A percentile compares a stretch with the other conserved stretches of the same genome.
phyloP scores from a whole-genome alignment of 2,888 invertebrate genomes.

The Ametastegia equiseti region DNA sequence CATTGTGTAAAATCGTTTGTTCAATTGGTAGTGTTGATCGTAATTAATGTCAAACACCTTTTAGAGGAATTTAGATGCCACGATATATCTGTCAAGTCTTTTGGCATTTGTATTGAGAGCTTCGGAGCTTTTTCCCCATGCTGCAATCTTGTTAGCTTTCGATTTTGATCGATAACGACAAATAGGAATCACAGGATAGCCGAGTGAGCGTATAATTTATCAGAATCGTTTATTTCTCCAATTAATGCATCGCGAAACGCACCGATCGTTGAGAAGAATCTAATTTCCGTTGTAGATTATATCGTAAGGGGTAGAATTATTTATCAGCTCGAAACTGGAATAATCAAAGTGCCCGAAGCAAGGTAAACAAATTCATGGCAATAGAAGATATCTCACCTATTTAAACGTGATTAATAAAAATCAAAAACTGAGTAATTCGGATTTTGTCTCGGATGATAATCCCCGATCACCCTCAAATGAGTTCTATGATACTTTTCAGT shows the following conservation, averaged over 20 bases:
- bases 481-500: background rate
- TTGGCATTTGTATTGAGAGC: background rate
- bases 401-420: background rate
- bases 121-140: background rate
- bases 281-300: background rate
- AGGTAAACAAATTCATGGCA: background rate
- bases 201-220: background rate
- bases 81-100: background rate
- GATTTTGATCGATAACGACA: background rate
- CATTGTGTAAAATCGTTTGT: no score
- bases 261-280: background rate
- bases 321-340: background rate
- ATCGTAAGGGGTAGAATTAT: background rate
- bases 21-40: no score
- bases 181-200: background rate
- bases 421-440: background rate
- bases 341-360: background rate
- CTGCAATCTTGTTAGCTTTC: background rate
- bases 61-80: background rate
- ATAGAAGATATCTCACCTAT: background rate
- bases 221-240: background rate
- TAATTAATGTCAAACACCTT: no score
- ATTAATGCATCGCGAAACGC: background rate
- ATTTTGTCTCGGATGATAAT: background rate
- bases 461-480: background rate